Conservation (phyloP, 64 coral and sea anemone genomes). For the Orbicella faveolata region DNA sequence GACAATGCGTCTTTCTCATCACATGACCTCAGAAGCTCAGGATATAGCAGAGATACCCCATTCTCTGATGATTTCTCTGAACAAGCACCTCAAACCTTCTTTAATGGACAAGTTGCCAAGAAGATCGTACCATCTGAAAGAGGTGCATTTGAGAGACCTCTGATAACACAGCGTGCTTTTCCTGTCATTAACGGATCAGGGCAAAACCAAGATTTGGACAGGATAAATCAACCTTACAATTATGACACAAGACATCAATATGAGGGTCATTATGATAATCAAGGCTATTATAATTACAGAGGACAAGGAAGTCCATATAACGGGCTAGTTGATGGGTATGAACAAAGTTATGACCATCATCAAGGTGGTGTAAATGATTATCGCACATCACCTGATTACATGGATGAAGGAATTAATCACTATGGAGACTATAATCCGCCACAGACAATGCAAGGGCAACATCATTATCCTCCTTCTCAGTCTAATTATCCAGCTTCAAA, state of each 20-base stretch:
- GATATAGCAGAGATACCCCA: slow-evolving; percentile 71
- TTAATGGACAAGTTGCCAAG: slow-evolving; percentile 20
- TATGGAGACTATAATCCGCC: slow-evolving; percentile 14
- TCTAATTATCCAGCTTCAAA: background rate
- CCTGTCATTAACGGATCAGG: slow-evolving; percentile 34
- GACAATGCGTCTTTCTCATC: slow-evolving; percentile 96
- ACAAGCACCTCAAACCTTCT: slow-evolving; percentile 42
- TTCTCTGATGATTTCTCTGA: slow-evolving; percentile 50
- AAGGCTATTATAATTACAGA: background rate
- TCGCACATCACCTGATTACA: slow-evolving; percentile 20
- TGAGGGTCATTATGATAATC: background rate
- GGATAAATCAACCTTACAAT: background rate
- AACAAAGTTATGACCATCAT: background rate
- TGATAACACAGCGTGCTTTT: slow-evolving; percentile 51
- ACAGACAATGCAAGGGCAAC: background rate
- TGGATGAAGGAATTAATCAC: slow-evolving; percentile 9
- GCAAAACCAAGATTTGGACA: background rate
- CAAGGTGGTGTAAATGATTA: slow-evolving; percentile 12
- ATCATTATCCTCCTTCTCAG: background rate
- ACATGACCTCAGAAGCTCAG: slow-evolving; percentile 78
- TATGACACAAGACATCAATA: slow-evolving; percentile 21
- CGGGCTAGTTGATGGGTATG: background rate
- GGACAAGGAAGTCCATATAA: background rate
- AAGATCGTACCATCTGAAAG: slow-evolving; percentile 33
- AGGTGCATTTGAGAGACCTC: slow-evolving; percentile 59